Base-by-base conservation (phyloP, 2,797 vertebrate species). In the Nannoperca obscura region DNA sequence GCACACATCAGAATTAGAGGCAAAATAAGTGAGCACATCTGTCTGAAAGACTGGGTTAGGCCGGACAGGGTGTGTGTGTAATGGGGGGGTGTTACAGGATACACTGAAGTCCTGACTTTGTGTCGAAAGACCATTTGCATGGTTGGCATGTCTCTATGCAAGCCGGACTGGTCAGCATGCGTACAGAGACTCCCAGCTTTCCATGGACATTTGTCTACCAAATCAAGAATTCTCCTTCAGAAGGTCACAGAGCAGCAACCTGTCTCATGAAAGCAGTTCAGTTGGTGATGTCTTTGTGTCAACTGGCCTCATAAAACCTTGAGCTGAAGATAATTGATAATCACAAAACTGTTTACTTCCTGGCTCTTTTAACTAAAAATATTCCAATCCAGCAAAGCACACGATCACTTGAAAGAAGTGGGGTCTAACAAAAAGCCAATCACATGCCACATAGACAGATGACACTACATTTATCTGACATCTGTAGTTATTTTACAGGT, bases 191-290 rank as follows among this genome's bases (percentile, higher is more conserved):
- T 67, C 64, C 57, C 36, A 57, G 55, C 58, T 92, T 93, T 91
- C 72, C 90, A 89, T 90, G 49, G 24, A 64, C 22, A 91, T 93
- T 94, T 94, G 92, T 88, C 69, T 91, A 88, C 19, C 93, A 94
- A 93, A 94, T 92, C 5, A 70, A 62, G 12, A 30, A 0, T 47
- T 76, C 74, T 80, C 82, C 78, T 88, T 83, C 80, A 76, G 71
- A 30, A 78, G 49, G 72, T 81, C 84, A 81, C 3, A 57, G 42
- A 40, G 10, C 14, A 38, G 7, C 19, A 3, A 19, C 1, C 14
- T 3, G 19, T 1, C 11, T 52, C 24, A 9, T 36, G 6, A 68
- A 64, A 62, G 11, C 62, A 50, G 12, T 8, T 38, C 13, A 10
- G 36, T 7, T 20, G 36, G 34, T 20, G 5, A 4, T 50, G 1